A percentile compares a stretch with the other conserved stretches of the same genome.
Evolutionary conservation across 2,113 vertebrate species (phyloP).

Genomic region (Ammodytes dubius): DNA sequence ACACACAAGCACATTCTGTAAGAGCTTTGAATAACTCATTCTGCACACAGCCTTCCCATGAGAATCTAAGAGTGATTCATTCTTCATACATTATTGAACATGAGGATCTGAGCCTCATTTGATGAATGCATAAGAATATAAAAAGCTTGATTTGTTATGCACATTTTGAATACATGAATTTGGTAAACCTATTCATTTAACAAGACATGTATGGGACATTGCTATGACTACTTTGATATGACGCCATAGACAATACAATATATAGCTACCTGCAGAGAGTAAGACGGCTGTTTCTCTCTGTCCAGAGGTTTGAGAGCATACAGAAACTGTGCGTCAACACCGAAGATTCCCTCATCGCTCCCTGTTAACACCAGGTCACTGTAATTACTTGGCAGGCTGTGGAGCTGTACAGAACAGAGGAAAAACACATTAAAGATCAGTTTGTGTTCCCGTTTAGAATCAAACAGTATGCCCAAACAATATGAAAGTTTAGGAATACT

Average conservation of each 20-base stretch:
- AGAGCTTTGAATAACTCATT: not conserved
- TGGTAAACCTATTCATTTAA: not conserved
- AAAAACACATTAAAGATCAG: not conserved
- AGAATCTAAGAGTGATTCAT: not conserved
- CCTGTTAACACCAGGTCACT: constrained; percentile 79
- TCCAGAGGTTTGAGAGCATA: constrained; percentile 86
- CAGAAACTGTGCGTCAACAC: constrained; percentile 87
- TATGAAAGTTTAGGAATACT: not conserved
- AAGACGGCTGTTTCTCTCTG: constrained; percentile 87
- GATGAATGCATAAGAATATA: not conserved
- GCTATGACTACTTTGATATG: not conserved
- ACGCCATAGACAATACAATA: not conserved
- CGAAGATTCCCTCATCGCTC: constrained; percentile 85
- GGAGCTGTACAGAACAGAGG: constrained; percentile 68
- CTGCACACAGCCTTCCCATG: not conserved
- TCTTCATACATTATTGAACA: not conserved
- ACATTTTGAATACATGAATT: not conserved
- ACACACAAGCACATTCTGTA: constrained; percentile 33
- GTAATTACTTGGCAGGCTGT: constrained; percentile 76
- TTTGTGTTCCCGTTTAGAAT: constrained; percentile 12
- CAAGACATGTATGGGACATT: not conserved
- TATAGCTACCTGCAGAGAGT: constrained; percentile 84
- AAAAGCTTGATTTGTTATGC: not conserved
- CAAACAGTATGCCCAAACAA: not conserved
- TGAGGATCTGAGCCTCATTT: not conserved